These are phyloP conservation scores for Ephydatia muelleri DNA, from an alignment of 37 sponge, comb jelly and placozoan genomes.

Conservation along the genomic window DNA sequence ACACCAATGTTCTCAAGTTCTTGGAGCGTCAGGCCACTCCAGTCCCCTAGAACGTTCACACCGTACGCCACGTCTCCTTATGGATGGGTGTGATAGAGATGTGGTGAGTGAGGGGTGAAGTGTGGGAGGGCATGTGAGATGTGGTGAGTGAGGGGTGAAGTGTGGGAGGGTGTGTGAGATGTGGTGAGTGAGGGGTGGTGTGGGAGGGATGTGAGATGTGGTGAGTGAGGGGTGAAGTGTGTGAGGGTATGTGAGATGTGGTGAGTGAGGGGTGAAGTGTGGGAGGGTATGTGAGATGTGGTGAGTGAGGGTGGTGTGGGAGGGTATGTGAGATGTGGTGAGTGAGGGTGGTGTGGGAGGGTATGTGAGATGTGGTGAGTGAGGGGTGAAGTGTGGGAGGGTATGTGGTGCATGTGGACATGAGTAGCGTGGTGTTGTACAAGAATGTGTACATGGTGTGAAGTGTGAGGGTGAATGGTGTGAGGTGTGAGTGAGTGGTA, in stretches of 20 bases:
- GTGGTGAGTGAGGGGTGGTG: not conserved
- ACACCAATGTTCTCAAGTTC: slow-evolving; percentile 81
- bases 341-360: too few relatives aligned
- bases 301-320: not conserved
- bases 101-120: not conserved
- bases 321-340: too few relatives aligned
- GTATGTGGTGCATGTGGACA: not conserved
- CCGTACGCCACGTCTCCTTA: not conserved
- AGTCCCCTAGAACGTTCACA: slow-evolving; percentile 45
- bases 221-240: not conserved
- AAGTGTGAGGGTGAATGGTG: slow-evolving; percentile 9
- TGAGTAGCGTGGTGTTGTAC: too few relatives aligned
- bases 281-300: too few relatives aligned
- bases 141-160: not conserved
- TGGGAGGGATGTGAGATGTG: too few relatives aligned
- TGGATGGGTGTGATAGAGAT: not conserved
- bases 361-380: too few relatives aligned
- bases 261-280: not conserved
- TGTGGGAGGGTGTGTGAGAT: not conserved
- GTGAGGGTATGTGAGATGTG: slow-evolving; percentile 4
- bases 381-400: not conserved
- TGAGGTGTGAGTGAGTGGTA: not conserved
- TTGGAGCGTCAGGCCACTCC: slow-evolving; percentile 26
- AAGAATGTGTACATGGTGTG: too few relatives aligned
- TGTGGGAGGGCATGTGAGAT: not conserved